Percentiles rank a stretch among this genome's conserved stretches.
Evolutionary conservation across 2,888 invertebrate genomes (phyloP).

Genomic region (Bruchidius siliquastri): DNA sequence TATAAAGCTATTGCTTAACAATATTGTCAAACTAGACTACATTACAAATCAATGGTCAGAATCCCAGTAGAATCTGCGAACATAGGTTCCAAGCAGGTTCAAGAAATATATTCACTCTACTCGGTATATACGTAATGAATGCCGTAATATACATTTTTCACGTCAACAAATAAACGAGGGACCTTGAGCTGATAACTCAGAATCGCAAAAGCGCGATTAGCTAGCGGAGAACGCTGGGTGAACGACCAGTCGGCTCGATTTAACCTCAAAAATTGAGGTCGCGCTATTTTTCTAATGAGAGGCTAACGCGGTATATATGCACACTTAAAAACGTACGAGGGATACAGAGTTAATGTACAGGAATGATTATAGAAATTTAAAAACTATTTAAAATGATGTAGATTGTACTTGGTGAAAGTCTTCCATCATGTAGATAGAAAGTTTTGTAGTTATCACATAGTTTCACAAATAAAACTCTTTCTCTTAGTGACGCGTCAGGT

Average conservation of each 20-base stretch:
- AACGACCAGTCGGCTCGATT: slow-evolving; percentile 39
- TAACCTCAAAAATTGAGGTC: slow-evolving; percentile 70
- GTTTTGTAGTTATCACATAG: no score
- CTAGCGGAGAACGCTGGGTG: slow-evolving; percentile 15
- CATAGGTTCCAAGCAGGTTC: no score
- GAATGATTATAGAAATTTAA: no score
- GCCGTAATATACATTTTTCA: slow-evolving; percentile 11
- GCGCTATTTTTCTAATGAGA: slow-evolving; percentile 48
- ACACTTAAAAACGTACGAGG: background rate
- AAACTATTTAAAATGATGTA: no score
- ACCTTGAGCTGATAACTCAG: slow-evolving; percentile 36
- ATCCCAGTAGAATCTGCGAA: no score
- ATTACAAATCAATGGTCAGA: no score
- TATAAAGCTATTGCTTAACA: no score
- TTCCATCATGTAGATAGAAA: no score
- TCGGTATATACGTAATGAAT: background rate
- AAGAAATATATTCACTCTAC: background rate
- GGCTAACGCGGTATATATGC: slow-evolving; percentile 19
- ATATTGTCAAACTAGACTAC: no score
- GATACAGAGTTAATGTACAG: background rate
- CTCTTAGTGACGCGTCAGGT: no score
- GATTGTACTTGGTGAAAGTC: no score
- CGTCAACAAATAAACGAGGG: slow-evolving; percentile 21
- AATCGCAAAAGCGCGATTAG: background rate
- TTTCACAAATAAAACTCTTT: no score